Evolutionary conservation across 2,113 vertebrate genomes (phyloP).

Genomic region (Cettia cetti): DNA sequence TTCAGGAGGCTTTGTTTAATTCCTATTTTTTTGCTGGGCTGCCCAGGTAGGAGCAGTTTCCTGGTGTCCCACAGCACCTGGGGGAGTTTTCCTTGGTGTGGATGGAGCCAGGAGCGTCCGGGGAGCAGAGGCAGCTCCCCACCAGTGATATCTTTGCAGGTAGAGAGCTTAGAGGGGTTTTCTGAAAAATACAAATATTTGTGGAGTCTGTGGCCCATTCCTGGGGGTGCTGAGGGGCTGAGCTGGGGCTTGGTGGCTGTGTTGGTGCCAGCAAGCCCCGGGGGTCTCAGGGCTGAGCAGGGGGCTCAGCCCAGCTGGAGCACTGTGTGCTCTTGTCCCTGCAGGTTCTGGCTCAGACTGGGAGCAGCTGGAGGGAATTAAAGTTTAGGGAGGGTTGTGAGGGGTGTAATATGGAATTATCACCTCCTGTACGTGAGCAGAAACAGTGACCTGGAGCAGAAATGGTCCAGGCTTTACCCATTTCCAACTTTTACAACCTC

Average conservation of each 20-base stretch:
- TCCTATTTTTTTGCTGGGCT: accelerated
- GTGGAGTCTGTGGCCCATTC: not conserved
- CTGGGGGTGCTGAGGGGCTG: not conserved
- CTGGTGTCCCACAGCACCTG: accelerated
- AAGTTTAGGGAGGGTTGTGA: no score
- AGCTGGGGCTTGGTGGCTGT: not conserved
- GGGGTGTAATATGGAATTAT: not conserved
- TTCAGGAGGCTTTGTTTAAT: not conserved
- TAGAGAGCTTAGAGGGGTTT: accelerated
- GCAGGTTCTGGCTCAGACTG: not conserved
- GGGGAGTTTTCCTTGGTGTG: accelerated
- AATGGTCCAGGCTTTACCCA: no score
- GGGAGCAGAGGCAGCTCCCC: accelerated
- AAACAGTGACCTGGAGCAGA: not conserved
- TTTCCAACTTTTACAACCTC: accelerated
- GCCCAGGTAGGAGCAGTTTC: not conserved
- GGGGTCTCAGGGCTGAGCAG: no score
- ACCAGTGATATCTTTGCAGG: accelerated
- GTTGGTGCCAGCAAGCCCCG: not conserved
- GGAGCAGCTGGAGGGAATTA: not conserved
- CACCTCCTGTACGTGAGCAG: accelerated
- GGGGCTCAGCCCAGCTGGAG: not conserved
- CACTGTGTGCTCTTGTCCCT: not conserved
- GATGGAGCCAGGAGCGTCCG: accelerated
- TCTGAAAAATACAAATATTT: accelerated